Evolutionary conservation across 2,113 vertebrate genomes (phyloP), one percentile per base, ranked within the genome.

Genomic region (Actenoides hombroni): DNA sequence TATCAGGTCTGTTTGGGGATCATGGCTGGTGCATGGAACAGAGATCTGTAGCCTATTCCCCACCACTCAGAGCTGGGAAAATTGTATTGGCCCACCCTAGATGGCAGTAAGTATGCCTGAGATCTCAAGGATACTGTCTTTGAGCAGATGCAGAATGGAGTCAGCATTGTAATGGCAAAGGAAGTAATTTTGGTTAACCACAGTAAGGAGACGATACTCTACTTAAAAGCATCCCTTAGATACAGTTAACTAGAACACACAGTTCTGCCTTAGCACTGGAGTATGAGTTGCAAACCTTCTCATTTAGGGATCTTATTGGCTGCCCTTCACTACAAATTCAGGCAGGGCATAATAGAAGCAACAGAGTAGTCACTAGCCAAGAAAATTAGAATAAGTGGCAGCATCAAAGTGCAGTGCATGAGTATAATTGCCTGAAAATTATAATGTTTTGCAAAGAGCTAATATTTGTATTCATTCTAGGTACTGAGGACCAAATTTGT

Each of bases 381-480:
- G 67, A 57, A 37, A 79, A 92, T 92, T 77, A 89, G 49, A 90
- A 73, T 63, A 46, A 77, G 42, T 81, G 57, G 9, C 65, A 84
- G 23, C 53, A 81, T 64, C 29, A 63, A 84, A 84, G 76, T 46
- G 51, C 9, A 48, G 16, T 40, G 29, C 24, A 44, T 17, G 73
- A 14, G 25, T 37, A n/a, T 81, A 76, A 94, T 83, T 92, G 59
- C 39, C 35, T 91, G 90, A 88, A 94, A 94, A 90, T 94, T 74
- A 92, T 20, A 56, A 39, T 20, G 7, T 21, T 95, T 92, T 74
- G 31, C 39, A 71, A 90, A 78, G 53, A 83, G 8, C 39, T 95
- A 56, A 86, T 91, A 92, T 93, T 70, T 95, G 6, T 60, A 71
- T 88, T 81, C 40, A 78, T 90, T 94, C 39, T 83, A 35, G 86